Percentiles rank a stretch among this genome's conserved stretches.
Conservation (phyloP, 2,113 vertebrate species). For the Micronycteris hirsuta region DNA sequence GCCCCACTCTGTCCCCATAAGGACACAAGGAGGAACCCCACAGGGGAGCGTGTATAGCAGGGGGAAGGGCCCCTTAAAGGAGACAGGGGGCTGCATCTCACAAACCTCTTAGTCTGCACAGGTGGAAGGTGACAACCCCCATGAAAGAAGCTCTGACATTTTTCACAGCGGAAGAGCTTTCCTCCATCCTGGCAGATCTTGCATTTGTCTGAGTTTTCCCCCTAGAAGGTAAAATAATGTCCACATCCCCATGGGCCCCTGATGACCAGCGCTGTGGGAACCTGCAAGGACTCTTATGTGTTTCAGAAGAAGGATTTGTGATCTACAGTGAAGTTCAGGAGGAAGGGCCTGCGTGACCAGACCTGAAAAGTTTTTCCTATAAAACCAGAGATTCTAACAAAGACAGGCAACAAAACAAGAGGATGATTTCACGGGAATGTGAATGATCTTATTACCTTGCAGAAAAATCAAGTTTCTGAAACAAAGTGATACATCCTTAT, state of each 20-base stretch:
- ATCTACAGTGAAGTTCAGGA: neutral
- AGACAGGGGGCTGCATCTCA: neutral
- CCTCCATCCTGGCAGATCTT: slow-evolving; percentile 85
- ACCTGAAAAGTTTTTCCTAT: neutral
- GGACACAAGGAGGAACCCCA: neutral
- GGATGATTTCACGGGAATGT: neutral
- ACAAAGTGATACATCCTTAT: neutral
- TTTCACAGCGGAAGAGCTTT: slow-evolving; percentile 90
- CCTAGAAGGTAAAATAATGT: neutral
- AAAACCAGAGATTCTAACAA: neutral
- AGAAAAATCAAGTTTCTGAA: neutral
- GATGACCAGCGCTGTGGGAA: neutral
- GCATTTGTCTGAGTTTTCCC: slow-evolving; percentile 71
- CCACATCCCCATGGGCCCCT: neutral
- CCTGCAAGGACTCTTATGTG: neutral
- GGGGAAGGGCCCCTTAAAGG: neutral
- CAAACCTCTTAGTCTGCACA: slow-evolving; percentile 69
- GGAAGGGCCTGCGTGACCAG: neutral
- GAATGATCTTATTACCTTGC: neutral
- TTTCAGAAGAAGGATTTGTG: neutral
- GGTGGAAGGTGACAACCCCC: slow-evolving; percentile 87
- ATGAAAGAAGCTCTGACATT: slow-evolving; percentile 91
- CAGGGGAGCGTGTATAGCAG: too few species aligned
- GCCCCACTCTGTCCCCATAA: neutral
- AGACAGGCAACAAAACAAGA: neutral